Evolutionary conservation across 2,797 vertebrate genomes (phyloP), one percentile per base, ranked within the genome.

Genomic region (Hipposideros larvatus): DNA sequence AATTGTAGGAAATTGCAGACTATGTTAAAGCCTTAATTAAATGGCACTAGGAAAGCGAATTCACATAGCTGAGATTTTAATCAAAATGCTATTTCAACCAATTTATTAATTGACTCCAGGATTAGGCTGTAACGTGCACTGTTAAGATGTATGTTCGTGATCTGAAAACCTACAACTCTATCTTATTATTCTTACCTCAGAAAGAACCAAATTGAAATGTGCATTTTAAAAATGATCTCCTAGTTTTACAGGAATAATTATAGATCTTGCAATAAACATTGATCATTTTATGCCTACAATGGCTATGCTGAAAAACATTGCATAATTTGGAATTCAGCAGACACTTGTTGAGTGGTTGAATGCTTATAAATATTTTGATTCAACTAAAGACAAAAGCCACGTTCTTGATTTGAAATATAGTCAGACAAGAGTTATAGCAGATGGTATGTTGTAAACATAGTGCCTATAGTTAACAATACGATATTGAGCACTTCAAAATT

Each of bases 11-110:
- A 98, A 97, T 73, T 96, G 86, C 77, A 97, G 87, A 11, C 63
- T 97, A 84, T 96, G 93, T 97, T 98, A 98, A 97, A 97, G 75
- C 74, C 89, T 98, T 98, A 98, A 98, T 98, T 98, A 98, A 98
- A 98, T 96, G 94, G 71, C 51, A 88, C 14, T 87, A 92, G 59
- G 94, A 98, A 98, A 88, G 68, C 8, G n/a, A 98, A 97, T 98
- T 96, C 94, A 87, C 84, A 96, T 55, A 94, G 87, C 95, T 18
- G 59, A 97, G 83, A 89, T 97, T 98, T 96, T 97, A 98, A 98
- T 97, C 97, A 98, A 97, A 96, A 51, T 97, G 90, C 88, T 98
- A 96, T 98, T 98, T 97, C 71, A 61, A 96, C 1, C 48, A 97
- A 97, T 98, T 97, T 98, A 97, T 97, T 97, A 98, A 98, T 89